A percentile compares a stretch with the other conserved stretches of the same genome.
phyloP scores from a whole-genome alignment of 2,888 invertebrate species.

The Drosophila algonquin region DNA sequence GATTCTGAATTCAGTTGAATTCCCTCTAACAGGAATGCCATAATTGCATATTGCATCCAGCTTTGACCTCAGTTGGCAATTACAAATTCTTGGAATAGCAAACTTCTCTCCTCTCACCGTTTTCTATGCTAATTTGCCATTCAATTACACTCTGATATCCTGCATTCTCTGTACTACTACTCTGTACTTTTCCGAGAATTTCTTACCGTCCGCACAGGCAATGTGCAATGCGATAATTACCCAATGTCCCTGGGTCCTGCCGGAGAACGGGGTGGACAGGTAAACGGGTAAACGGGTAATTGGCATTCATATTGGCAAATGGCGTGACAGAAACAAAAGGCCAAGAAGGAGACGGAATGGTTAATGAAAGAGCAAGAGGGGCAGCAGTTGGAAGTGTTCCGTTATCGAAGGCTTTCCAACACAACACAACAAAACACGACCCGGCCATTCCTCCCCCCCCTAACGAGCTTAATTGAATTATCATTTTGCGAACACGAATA shows the following conservation, averaged over 20 bases:
- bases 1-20: neutral
- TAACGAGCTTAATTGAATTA: conserved; percentile 64
- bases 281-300: conserved; percentile 62
- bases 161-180: neutral
- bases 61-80: neutral
- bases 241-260: conserved; percentile 3
- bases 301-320: conserved; percentile 57
- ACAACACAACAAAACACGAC: neutral
- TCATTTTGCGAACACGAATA: conserved; percentile 48
- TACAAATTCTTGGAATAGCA: neutral
- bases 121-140: neutral
- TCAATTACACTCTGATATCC: conserved; percentile 8
- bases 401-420: neutral
- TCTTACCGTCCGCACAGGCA: neutral
- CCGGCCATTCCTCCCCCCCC: neutral
- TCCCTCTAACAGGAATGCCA: neutral
- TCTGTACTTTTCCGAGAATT: conserved; percentile 22
- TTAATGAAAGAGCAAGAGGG: neutral
- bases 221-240: conserved; percentile 24
- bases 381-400: conserved; percentile 3
- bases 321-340: conserved; percentile 53
- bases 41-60: neutral
- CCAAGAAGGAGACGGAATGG: neutral
- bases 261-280: neutral
- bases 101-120: neutral